Conservation (phyloP, 2,113 vertebrate species). For the Ptyas mucosa region DNA sequence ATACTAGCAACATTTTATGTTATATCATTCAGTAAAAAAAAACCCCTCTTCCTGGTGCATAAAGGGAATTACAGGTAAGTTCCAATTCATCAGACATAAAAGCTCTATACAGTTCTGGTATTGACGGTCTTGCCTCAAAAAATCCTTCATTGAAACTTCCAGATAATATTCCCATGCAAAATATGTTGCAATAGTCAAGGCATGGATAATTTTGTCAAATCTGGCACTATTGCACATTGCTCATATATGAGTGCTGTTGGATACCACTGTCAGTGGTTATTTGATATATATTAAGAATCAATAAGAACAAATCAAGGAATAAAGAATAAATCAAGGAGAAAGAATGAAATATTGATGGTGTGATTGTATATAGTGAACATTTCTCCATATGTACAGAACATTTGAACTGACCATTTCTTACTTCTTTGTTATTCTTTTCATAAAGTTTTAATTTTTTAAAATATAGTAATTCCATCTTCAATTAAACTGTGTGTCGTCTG, state of each 20-base stretch:
- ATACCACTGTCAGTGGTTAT: not conserved
- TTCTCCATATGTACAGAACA: not conserved
- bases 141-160: not conserved
- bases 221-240: not conserved
- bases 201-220: not conserved
- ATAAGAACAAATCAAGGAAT: not conserved
- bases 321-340: not conserved
- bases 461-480: no score
- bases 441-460: no score
- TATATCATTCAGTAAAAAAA: not conserved
- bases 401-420: not conserved
- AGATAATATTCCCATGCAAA: not conserved
- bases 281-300: not conserved
- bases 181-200: not conserved
- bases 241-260: not conserved
- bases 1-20: not conserved
- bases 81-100: not conserved
- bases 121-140: not conserved
- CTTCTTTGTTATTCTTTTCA: not conserved
- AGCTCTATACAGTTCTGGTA: not conserved
- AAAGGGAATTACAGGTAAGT: not conserved
- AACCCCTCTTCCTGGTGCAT: not conserved
- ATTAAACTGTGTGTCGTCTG: no score
- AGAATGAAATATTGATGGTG: not conserved
- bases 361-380: not conserved